Evolutionary conservation across 2,888 invertebrate species (phyloP), one percentile per base, ranked within the genome.

Genomic region (Dusona sp.): DNA sequence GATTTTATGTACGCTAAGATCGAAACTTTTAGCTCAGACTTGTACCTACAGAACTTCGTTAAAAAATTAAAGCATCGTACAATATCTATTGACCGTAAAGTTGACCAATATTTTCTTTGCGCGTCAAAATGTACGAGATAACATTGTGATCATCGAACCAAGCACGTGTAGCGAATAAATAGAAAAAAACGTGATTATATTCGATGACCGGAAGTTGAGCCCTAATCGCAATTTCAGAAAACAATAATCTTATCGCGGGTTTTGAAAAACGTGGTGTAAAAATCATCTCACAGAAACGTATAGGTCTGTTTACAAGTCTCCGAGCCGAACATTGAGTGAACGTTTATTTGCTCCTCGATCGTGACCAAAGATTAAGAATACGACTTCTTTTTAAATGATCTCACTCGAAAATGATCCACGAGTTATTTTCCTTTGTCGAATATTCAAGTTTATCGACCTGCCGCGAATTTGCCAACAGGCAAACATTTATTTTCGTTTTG

Each of bases 91-190:
- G 11, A 0, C 11, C 2, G 3, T 8, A 54, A 8, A 9, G 25
- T 54, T 72, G 9, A 7, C 25, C 72, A n/a, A 19, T n/a, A 13
- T 19, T 13, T 33, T 33, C 54, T 73, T 33, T 13, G 13, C 33
- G 36, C 54, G 4, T 36, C 3, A 22, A 33, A 67, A 25, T 13
- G 25, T 42, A 22, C n/a, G 11, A 38, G 42, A 68, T 68, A 25
- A 16, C 7, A 25, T 13, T 3, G 42, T 42, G 42, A 25, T 25
- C 42, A 68, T 22, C 3, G 16, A 38, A 36, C 16, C 33, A 16
- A 22, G 4, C 61, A 42, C 42, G 68, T 68, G 42, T 42, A 68
- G 42, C 42, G 11, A 68, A 42, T 68, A 22, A 42, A 68, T 42
- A 42, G 0, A 22, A 42, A 22, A 68, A 22, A 68, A 42, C 25